Evolutionary conservation across 2,113 vertebrate genomes (phyloP).

Genomic region (Galemys pyrenaicus): DNA sequence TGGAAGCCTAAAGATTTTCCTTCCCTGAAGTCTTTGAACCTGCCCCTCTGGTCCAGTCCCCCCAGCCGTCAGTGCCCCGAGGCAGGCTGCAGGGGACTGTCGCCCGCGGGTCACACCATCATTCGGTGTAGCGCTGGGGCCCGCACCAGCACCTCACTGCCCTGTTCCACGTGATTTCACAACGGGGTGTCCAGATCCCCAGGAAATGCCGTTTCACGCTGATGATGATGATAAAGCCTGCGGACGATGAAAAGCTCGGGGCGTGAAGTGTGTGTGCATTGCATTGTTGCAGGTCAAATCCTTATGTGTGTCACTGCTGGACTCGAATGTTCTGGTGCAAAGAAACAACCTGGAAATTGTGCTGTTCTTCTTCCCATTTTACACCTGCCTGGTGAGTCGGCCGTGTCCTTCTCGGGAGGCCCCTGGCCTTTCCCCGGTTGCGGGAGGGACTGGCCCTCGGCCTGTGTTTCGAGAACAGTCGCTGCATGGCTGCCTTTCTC

Average conservation of each 20-base stretch:
- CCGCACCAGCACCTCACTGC: fast-evolving
- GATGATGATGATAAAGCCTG: not conserved
- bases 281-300: conserved; percentile 88
- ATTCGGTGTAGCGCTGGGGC: not conserved
- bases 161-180: not conserved
- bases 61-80: not conserved
- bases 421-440: fast-evolving
- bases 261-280: fast-evolving
- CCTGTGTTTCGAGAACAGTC: fast-evolving
- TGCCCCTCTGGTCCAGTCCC: not conserved
- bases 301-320: conserved; percentile 91
- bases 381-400: conserved; percentile 89
- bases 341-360: conserved; percentile 96
- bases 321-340: conserved; percentile 96
- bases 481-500: fast-evolving
- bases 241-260: fast-evolving
- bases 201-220: not conserved
- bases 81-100: fast-evolving
- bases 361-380: conserved; percentile 96
- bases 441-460: fast-evolving
- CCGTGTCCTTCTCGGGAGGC: no score
- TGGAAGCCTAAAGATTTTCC: not conserved
- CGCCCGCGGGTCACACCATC: fast-evolving
- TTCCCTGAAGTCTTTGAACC: not conserved
- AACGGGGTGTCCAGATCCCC: not conserved